Conservation (phyloP, 2,113 vertebrate genomes). For the Aplodontia rufa region DNA sequence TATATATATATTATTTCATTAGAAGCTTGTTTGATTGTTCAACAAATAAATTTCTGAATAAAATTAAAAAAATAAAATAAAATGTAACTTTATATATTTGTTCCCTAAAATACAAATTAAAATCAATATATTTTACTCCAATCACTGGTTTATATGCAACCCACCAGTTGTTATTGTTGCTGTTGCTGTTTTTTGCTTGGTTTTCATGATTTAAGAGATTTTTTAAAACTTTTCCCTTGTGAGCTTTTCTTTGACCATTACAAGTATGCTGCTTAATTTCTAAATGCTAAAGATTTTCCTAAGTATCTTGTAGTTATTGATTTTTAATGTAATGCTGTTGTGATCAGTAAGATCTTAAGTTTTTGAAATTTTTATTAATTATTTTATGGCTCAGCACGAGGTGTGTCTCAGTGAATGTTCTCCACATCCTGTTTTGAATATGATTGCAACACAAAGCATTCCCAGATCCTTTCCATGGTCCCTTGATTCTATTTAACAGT, state of each 20-base stretch:
- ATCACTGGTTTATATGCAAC: neutral
- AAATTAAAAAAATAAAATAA: too few relatives aligned
- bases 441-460: constrained; percentile 66
- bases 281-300: neutral
- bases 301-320: neutral
- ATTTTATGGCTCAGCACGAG: neutral
- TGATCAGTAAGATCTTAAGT: neutral
- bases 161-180: neutral
- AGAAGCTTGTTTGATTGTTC: too few relatives aligned
- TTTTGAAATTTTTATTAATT: neutral
- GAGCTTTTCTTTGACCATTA: neutral
- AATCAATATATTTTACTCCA: neutral
- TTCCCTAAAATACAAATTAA: neutral
- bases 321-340: neutral
- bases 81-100: too few relatives aligned
- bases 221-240: neutral
- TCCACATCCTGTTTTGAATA: constrained; percentile 48
- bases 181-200: neutral
- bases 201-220: neutral
- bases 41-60: too few relatives aligned
- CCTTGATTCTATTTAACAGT: constrained; percentile 63
- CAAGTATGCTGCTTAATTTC: neutral
- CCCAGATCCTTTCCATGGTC: constrained; percentile 50
- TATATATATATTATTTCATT: too few relatives aligned
- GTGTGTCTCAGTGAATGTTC: neutral